phyloP scores from a whole-genome alignment of 2,113 vertebrate genomes.

The Callopanchax toddi region DNA sequence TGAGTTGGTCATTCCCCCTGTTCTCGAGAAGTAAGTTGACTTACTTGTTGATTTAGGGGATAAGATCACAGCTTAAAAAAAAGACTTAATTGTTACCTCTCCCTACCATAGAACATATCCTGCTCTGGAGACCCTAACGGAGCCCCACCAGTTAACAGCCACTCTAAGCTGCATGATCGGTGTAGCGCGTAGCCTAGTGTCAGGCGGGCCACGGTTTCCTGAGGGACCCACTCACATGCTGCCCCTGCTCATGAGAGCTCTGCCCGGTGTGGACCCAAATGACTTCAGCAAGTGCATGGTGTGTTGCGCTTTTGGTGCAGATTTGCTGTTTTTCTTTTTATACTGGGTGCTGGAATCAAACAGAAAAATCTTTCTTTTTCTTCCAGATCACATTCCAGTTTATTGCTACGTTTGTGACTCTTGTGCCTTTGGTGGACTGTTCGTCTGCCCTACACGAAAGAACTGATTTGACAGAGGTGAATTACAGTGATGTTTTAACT shows the following conservation, averaged over 20 bases:
- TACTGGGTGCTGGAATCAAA: neutral
- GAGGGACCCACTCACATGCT: constrained; percentile 97
- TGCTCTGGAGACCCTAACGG: constrained; percentile 95
- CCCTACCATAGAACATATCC: constrained; percentile 89
- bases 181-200: constrained; percentile 94
- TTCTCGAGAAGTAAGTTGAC: constrained; percentile 94
- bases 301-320: constrained; percentile 32
- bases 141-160: constrained; percentile 98
- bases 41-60: too few species aligned
- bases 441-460: constrained; percentile 93
- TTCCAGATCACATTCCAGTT: constrained; percentile 98
- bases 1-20: constrained; percentile 96
- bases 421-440: constrained; percentile 99
- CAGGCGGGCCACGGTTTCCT: constrained; percentile 89
- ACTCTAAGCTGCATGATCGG: constrained; percentile 98
- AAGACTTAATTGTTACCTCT: constrained; percentile 30
- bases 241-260: constrained; percentile 95
- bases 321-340: neutral
- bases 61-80: neutral
- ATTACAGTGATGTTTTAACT: neutral
- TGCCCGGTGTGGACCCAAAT: constrained; percentile 98
- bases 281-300: constrained; percentile 99
- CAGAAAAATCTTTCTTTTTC: constrained; percentile 29
- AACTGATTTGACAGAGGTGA: constrained; percentile 91
- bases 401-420: constrained; percentile 98